phyloP scores from a whole-genome alignment of 1,140 invertebrate genomes.

The Lordiphosa clarofinis region DNA sequence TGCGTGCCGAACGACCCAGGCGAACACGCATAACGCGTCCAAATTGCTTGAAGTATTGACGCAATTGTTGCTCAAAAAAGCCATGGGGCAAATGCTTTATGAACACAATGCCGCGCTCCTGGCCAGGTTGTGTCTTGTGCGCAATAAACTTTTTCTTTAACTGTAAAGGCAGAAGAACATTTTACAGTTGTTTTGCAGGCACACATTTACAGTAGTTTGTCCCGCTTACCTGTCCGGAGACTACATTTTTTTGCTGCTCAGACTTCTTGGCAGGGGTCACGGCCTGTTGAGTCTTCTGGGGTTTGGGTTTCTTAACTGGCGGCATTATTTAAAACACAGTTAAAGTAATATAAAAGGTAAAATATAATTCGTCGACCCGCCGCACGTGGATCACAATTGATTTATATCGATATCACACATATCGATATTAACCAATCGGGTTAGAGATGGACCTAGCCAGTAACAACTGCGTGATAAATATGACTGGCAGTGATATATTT shows the following conservation, averaged over 20 bases:
- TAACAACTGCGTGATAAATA: too few relatives aligned
- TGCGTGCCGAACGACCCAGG: constrained; percentile 88
- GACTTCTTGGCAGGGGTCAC: constrained; percentile 22
- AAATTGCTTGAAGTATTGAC: constrained; percentile 93
- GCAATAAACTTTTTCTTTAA: constrained; percentile 52
- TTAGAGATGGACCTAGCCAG: too few relatives aligned
- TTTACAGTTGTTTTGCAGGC: constrained; percentile 8
- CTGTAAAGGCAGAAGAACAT: constrained; percentile 18
- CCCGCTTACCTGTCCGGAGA: constrained; percentile 65
- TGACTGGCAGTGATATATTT: too few relatives aligned
- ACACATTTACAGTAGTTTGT: background rate
- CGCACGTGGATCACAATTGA: constrained; percentile 47
- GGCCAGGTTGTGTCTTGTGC: constrained; percentile 20
- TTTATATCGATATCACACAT: too few relatives aligned
- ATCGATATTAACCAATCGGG: too few relatives aligned
- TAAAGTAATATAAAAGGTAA: constrained; percentile 22
- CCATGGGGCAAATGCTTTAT: constrained; percentile 94
- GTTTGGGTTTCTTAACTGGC: constrained; percentile 55
- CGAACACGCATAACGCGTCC: constrained; percentile 88
- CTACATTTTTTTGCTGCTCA: constrained; percentile 26
- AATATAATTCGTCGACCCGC: background rate
- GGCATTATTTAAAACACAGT: constrained; percentile 36
- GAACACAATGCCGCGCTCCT: constrained; percentile 86
- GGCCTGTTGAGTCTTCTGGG: constrained; percentile 21
- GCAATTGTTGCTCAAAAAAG: constrained; percentile 94